A percentile compares a stretch with the other conserved stretches of the same genome.
Conservation (phyloP, 37 sponge, comb jelly and placozoan species). For the Axinella damicornis region DNA sequence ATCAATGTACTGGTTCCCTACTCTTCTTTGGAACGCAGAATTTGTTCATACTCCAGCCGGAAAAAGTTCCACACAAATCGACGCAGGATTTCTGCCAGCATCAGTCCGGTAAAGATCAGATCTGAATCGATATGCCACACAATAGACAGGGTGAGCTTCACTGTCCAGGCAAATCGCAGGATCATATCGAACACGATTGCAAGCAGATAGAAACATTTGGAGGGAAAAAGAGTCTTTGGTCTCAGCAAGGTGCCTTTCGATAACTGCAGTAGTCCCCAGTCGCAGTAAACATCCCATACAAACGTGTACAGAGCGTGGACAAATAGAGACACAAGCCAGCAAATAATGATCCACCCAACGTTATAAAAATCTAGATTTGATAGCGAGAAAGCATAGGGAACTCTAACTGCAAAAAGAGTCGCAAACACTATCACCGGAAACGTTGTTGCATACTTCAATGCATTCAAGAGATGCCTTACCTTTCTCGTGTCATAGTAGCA, state of each 20-base stretch:
- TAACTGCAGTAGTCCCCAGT: slow-evolving; percentile 90
- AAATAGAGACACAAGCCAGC: slow-evolving; percentile 65
- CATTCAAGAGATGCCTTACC: slow-evolving; percentile 87
- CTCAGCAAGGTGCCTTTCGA: slow-evolving; percentile 43
- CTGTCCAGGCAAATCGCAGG: slow-evolving; percentile 84
- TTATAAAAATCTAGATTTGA: background rate
- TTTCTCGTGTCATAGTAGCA: slow-evolving; percentile 79
- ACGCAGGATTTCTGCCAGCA: slow-evolving; percentile 70
- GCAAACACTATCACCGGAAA: slow-evolving; percentile 88
- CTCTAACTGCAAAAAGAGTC: slow-evolving; percentile 52
- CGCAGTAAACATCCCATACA: slow-evolving; percentile 92
- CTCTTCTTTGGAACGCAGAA: background rate
- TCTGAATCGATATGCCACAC: slow-evolving; percentile 77
- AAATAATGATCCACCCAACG: slow-evolving; percentile 48
- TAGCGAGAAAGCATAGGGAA: background rate
- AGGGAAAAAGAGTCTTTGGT: slow-evolving; percentile 64
- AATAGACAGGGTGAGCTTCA: slow-evolving; percentile 88
- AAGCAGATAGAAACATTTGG: slow-evolving; percentile 65
- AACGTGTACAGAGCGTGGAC: slow-evolving; percentile 87
- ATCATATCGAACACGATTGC: slow-evolving; percentile 86
- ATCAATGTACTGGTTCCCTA: too few relatives aligned
- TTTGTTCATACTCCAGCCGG: slow-evolving; percentile 91
- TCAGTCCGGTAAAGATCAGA: slow-evolving; percentile 70
- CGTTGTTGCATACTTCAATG: slow-evolving; percentile 92
- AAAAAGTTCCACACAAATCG: slow-evolving; percentile 99